Base-by-base conservation (phyloP, 2,797 vertebrate species). In the Macropodus opercularis region DNA sequence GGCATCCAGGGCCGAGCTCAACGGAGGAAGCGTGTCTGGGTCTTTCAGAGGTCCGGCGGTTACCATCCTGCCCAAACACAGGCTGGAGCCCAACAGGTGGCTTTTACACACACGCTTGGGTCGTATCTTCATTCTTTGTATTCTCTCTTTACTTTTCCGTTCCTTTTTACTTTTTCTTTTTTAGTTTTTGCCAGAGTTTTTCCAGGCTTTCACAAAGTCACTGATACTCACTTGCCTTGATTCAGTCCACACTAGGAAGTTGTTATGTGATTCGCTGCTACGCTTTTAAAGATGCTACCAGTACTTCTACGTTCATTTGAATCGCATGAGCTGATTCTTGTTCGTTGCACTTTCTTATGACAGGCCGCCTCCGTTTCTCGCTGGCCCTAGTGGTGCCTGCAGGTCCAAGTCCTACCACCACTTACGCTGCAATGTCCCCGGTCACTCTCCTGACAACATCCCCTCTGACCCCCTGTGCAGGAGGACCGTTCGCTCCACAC, bases 391-490 rank as follows among this genome's bases (percentile, higher is more conserved):
- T 0, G 88, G 93, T 21, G 65, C 90, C 69, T 87, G 77, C 65
- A 90, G 85, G 70, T 88, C 89, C 57, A 95, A 93, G 81, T 80
- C 93, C 68, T 89, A 90, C 47, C 89, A 91, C 69, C 89, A 91
- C 5, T 83, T 90, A 85, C 68, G 82, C 0, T 90, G 89, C 8
- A 87, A 78, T 43, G 78, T 81, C 1, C 74, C 85, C 13, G 61
- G 85, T 64, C 87, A 84, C 42, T 87, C 52, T 50, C 11, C 41
- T 1, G 93, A 94, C 50, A 90, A 85, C 47, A 75, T 89, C 35
- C 91, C 83, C 62, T 96, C 94, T 0, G 95, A 96, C 19, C 94
- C 95, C 6, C 83, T 95, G 42, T 95, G 93, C 89, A 92, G 92
- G 63, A 96, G 94, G 88, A 86, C 86, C 51, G 50, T 90, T 10